These are phyloP conservation scores for Odontocolon sp. DNA, from an alignment of 2,888 invertebrate species.

Conservation along the genomic window DNA sequence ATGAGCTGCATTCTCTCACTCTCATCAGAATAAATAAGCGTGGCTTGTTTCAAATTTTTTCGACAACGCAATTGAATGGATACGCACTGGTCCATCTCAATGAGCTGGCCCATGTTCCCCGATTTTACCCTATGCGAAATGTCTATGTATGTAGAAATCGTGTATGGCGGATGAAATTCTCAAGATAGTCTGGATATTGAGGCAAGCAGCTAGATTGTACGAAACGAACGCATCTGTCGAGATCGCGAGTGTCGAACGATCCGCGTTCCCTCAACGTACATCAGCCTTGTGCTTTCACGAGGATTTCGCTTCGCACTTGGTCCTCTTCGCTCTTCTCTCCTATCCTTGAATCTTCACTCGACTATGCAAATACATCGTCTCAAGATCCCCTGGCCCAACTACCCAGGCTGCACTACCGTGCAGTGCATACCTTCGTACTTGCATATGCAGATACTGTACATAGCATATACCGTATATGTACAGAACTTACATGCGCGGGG, in stretches of 20 bases:
- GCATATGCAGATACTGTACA: constrained; percentile 7
- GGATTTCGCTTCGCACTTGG: constrained; percentile 36
- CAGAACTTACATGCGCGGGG: not conserved
- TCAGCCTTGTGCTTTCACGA: constrained; percentile 10
- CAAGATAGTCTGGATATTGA: not conserved
- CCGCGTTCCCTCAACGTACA: constrained; percentile 1
- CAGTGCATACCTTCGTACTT: constrained; percentile 32
- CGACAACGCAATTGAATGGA: too few species aligned
- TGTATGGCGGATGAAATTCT: not conserved
- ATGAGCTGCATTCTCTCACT: not conserved
- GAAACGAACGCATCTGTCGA: constrained; percentile 8
- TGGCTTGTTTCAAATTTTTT: too few species aligned
- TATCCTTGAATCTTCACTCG: constrained; percentile 47
- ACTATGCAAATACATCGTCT: constrained; percentile 45
- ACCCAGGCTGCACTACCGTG: constrained; percentile 15
- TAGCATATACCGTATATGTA: not conserved
- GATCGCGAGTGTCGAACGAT: constrained; percentile 32
- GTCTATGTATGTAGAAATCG: not conserved
- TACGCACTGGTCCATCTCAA: too few species aligned
- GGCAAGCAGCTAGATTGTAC: not conserved
- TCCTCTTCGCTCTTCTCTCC: constrained; percentile 4
- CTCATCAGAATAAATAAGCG: too few species aligned
- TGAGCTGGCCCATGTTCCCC: too few species aligned
- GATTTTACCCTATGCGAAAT: not conserved
- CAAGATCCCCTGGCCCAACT: constrained; percentile 30